A percentile compares a stretch with the other conserved stretches of the same genome.
Evolutionary conservation across 2,888 invertebrate genomes (phyloP).

Genomic region (Heliconius cydno): DNA sequence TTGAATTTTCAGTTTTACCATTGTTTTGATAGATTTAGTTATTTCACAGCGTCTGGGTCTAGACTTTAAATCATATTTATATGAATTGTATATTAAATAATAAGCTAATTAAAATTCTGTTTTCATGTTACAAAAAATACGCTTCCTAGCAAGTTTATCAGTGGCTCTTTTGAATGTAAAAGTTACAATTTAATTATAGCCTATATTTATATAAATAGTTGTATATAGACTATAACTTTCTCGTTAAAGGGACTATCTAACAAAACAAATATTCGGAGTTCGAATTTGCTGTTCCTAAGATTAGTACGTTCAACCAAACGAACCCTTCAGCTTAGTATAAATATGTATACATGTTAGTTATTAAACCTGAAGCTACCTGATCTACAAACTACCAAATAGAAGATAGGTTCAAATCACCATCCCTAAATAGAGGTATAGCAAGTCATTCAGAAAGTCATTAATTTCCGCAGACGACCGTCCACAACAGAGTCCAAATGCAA

Average conservation of each 20-base stretch:
- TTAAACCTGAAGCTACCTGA: background rate
- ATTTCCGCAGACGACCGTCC: conserved; percentile 67
- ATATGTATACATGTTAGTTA: background rate
- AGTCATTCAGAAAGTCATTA: conserved; percentile 50
- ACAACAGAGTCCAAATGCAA: conserved; percentile 66
- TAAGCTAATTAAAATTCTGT: background rate
- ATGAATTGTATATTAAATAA: background rate
- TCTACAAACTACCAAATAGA: background rate
- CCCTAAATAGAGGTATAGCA: background rate
- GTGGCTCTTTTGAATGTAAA: too few species aligned
- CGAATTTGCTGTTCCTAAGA: background rate
- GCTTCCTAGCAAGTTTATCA: too few species aligned
- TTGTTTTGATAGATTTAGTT: conserved; percentile 25
- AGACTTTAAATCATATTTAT: conserved; percentile 7
- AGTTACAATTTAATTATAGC: too few species aligned
- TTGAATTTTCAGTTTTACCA: conserved; percentile 25
- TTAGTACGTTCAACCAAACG: background rate
- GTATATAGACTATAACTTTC: too few species aligned
- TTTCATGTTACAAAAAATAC: too few species aligned
- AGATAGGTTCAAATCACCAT: background rate
- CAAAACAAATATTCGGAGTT: too few species aligned
- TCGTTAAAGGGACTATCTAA: too few species aligned
- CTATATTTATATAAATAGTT: too few species aligned
- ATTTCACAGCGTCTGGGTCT: conserved; percentile 9
- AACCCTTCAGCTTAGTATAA: background rate